Evolutionary conservation across 1,140 invertebrate species (phyloP).

Genomic region (Trichomalopsis sarcophagae): DNA sequence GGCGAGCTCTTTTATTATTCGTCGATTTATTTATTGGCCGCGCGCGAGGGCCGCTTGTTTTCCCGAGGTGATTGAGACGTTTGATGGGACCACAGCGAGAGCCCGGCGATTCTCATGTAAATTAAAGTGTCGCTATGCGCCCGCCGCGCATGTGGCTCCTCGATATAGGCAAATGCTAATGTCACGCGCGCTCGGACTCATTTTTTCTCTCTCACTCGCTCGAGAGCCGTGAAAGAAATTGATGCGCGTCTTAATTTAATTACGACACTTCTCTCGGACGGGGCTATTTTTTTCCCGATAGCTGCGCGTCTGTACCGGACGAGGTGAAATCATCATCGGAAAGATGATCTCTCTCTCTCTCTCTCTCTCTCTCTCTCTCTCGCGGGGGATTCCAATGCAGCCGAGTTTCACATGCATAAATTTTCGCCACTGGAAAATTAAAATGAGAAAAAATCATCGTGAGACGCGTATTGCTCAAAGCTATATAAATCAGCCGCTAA

Average conservation of each 20-base stretch:
- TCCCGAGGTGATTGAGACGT: slow-evolving; percentile 28
- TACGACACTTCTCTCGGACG: neutral
- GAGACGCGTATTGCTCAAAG: neutral
- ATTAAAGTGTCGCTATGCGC: slow-evolving; percentile 7
- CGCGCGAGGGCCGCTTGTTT: neutral
- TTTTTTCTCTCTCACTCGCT: neutral
- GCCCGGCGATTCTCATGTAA: slow-evolving; percentile 33
- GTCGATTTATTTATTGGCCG: slow-evolving; percentile 1
- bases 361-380: no score
- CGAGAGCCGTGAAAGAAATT: neutral
- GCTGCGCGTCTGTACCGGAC: no score
- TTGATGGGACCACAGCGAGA: slow-evolving; percentile 4
- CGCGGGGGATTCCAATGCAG: no score
- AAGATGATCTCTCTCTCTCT: no score
- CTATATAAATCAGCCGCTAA: neutral
- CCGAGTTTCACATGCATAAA: neutral
- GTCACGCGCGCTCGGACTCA: neutral
- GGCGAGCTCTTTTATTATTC: neutral
- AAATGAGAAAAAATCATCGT: no score
- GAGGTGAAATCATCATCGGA: neutral
- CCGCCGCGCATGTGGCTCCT: neutral
- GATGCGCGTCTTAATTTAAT: neutral
- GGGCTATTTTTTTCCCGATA: neutral
- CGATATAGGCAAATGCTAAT: neutral
- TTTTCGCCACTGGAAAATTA: neutral